These are phyloP conservation scores for Trisateles emortualis DNA, from an alignment of 2,888 invertebrate genomes.

Conservation along the genomic window DNA sequence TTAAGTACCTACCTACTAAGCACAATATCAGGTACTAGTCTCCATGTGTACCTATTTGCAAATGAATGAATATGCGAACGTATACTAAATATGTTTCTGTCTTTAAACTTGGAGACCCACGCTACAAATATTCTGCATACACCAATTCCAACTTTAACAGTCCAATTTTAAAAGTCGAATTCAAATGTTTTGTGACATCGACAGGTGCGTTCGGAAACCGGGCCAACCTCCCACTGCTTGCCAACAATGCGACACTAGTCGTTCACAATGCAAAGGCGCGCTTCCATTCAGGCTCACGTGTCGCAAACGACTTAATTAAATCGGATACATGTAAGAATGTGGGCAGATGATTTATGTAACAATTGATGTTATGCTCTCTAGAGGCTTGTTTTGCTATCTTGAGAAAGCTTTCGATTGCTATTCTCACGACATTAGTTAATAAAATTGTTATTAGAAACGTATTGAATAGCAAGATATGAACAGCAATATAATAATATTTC, in stretches of 20 bases:
- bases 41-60: no score
- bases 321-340: slow-evolving; percentile 70
- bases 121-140: slow-evolving; percentile 35
- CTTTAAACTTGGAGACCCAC: slow-evolving; percentile 54
- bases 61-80: slow-evolving; percentile 1
- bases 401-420: slow-evolving; percentile 36
- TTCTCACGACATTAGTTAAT: slow-evolving; percentile 39
- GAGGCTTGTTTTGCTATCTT: slow-evolving; percentile 47
- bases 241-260: slow-evolving; percentile 73
- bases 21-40: no score
- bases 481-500: background rate
- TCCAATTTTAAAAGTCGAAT: slow-evolving; percentile 55
- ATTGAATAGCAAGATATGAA: no score
- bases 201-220: slow-evolving; percentile 81
- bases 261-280: slow-evolving; percentile 58
- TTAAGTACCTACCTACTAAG: no score
- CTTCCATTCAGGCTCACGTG: slow-evolving; percentile 76
- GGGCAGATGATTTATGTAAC: slow-evolving; percentile 75
- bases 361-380: slow-evolving; percentile 50
- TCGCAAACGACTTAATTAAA: slow-evolving; percentile 84
- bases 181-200: slow-evolving; percentile 44
- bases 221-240: slow-evolving; percentile 80
- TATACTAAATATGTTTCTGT: slow-evolving; percentile 26
- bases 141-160: slow-evolving; percentile 47
- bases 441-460: background rate